phyloP scores from a whole-genome alignment of 2,888 invertebrate genomes.

The Polia nebulosa region DNA sequence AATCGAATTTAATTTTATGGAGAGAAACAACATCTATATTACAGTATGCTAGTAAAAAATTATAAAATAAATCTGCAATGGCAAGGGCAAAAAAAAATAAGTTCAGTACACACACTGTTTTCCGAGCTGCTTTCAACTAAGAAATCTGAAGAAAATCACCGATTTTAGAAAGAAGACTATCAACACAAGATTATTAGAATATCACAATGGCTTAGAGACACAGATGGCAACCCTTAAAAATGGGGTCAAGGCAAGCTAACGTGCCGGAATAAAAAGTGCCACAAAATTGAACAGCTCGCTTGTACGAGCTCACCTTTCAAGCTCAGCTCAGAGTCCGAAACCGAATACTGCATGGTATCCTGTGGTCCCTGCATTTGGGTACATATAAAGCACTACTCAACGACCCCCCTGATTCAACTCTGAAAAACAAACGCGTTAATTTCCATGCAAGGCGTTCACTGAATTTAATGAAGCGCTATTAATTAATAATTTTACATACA shows the following conservation, averaged over 20 bases:
- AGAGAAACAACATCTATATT: background rate
- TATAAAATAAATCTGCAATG: conserved; percentile 5
- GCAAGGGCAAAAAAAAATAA: conserved; percentile 5
- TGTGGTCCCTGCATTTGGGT: conserved; percentile 84
- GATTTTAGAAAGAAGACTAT: background rate
- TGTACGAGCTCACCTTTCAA: conserved; percentile 88
- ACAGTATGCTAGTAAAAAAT: background rate
- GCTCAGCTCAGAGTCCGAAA: conserved; percentile 83
- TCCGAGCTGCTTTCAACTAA: conserved; percentile 12
- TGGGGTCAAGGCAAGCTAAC: conserved; percentile 69
- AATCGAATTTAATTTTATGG: background rate
- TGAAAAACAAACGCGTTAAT: conserved; percentile 89
- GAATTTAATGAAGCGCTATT: conserved; percentile 53
- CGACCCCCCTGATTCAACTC: conserved; percentile 81
- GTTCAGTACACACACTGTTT: background rate
- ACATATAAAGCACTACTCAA: conserved; percentile 88
- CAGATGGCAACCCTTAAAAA: conserved; percentile 70
- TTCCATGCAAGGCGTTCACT: conserved; percentile 83
- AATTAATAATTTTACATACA: conserved; percentile 92
- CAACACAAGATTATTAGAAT: conserved; percentile 4
- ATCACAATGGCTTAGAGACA: conserved; percentile 44
- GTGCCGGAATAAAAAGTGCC: conserved; percentile 74
- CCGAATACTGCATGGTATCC: conserved; percentile 82
- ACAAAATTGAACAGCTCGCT: conserved; percentile 75
- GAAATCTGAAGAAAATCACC: conserved; percentile 2